These are phyloP conservation scores for Hydrotaea diabolus DNA, from an alignment of 2,888 invertebrate genomes.

Conservation along the genomic window DNA sequence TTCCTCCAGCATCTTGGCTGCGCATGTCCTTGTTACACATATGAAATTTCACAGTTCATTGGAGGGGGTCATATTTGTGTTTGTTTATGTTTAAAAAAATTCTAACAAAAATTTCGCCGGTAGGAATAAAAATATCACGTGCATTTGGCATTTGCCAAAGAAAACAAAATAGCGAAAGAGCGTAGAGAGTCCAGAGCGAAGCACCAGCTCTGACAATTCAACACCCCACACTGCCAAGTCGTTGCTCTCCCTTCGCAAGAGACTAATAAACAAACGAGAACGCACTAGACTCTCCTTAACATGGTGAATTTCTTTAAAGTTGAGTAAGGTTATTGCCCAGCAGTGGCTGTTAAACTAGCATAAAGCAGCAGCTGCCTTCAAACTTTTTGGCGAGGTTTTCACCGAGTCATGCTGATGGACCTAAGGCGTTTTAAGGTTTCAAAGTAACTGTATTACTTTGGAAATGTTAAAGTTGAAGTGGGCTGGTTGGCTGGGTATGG, in stretches of 20 bases:
- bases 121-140: slow-evolving; percentile 65
- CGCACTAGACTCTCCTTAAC: not conserved
- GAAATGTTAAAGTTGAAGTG: slow-evolving; percentile 63
- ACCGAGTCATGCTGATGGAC: slow-evolving; percentile 37
- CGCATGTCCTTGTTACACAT: slow-evolving; percentile 64
- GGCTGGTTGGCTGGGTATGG: not conserved
- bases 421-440: slow-evolving; percentile 64
- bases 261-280: not conserved
- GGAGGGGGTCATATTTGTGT: slow-evolving; percentile 49
- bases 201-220: not conserved
- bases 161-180: slow-evolving; percentile 57
- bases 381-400: slow-evolving; percentile 42
- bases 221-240: not conserved
- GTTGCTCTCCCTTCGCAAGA: slow-evolving; percentile 8
- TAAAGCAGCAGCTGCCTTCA: not conserved
- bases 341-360: slow-evolving; percentile 34
- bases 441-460: slow-evolving; percentile 49
- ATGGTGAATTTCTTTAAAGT: slow-evolving; percentile 55
- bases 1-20: slow-evolving; percentile 1
- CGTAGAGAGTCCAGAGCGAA: slow-evolving; percentile 16
- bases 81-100: slow-evolving; percentile 68
- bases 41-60: slow-evolving; percentile 47
- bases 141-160: slow-evolving; percentile 34
- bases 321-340: slow-evolving; percentile 62
- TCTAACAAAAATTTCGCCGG: slow-evolving; percentile 64